Percentiles rank a stretch among this genome's conserved stretches.
Conservation (phyloP, 1,140 invertebrate genomes). For the Hylaeus volcanicus region DNA sequence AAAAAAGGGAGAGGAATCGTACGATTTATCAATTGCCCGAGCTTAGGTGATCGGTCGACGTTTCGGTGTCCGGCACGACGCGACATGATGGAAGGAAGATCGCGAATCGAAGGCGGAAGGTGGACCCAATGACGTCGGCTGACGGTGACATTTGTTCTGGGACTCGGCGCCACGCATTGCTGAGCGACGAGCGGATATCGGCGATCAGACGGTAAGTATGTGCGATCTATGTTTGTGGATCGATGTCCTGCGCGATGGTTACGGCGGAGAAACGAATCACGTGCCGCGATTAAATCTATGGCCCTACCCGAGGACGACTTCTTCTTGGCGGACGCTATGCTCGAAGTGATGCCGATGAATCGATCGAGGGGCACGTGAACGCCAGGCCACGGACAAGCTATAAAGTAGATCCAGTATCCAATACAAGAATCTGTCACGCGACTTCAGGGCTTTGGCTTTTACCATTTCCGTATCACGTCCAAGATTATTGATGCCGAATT, state of each 20-base stretch:
- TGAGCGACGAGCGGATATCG: constrained; percentile 33
- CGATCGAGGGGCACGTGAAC: not conserved
- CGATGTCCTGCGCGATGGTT: constrained; percentile 30
- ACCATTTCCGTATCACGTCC: too few species aligned
- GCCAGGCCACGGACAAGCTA: too few species aligned
- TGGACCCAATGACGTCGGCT: not conserved
- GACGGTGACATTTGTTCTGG: constrained; percentile 31
- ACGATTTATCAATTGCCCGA: constrained; percentile 55
- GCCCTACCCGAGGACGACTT: constrained; percentile 23
- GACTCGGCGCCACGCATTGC: not conserved
- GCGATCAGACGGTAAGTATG: constrained; percentile 24
- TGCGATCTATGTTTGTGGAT: constrained; percentile 35
- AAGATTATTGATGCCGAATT: too few species aligned
- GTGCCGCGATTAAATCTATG: constrained; percentile 55
- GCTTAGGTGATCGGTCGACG: constrained; percentile 56
- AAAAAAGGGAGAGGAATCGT: not conserved
- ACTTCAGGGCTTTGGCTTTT: too few species aligned
- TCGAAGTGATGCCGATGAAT: constrained; percentile 12
- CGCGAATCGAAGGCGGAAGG: not conserved
- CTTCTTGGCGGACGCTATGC: not conserved
- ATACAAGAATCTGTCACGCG: too few species aligned
- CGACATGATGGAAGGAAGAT: not conserved
- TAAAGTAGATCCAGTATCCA: too few species aligned
- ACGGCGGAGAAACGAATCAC: constrained; percentile 47
- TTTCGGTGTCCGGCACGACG: not conserved